These are phyloP conservation scores for Drosophila villosipedis DNA, from an alignment of 2,888 invertebrate genomes.

Conservation along the genomic window DNA sequence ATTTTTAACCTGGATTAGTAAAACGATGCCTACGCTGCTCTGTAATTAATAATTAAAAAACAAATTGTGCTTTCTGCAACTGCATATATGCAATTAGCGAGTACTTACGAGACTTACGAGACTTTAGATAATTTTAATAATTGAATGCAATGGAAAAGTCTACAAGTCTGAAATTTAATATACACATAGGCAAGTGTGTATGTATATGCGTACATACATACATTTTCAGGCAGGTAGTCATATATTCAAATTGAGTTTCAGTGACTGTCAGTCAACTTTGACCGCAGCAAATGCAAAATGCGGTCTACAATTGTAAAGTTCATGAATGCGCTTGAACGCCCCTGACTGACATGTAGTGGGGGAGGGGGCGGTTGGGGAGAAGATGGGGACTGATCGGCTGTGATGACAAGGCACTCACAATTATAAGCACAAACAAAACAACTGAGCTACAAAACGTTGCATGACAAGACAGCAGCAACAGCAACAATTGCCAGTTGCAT, in stretches of 20 bases:
- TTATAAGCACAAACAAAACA: conserved; percentile 63
- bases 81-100: conserved; percentile 46
- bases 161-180: conserved; percentile 17
- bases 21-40: background rate
- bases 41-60: conserved; percentile 34
- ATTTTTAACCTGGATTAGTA: background rate
- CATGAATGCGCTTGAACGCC: conserved; percentile 65
- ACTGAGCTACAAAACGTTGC: conserved; percentile 63
- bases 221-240: conserved; percentile 5
- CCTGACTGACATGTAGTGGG: conserved; percentile 63
- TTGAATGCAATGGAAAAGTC: conserved; percentile 60
- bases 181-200: background rate
- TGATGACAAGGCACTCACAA: conserved; percentile 45
- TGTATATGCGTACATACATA: background rate
- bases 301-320: conserved; percentile 53
- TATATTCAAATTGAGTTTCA: conserved; percentile 43
- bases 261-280: conserved; percentile 75
- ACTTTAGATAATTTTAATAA: conserved; percentile 57
- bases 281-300: conserved; percentile 59
- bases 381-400: conserved; percentile 4
- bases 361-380: conserved; percentile 1
- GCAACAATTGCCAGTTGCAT: conserved; percentile 60
- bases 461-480: conserved; percentile 53
- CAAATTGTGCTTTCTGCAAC: conserved; percentile 11
- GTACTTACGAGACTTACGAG: conserved; percentile 47